Evolutionary conservation across 2,888 invertebrate genomes (phyloP).

Genomic region (Lamproptera curius): DNA sequence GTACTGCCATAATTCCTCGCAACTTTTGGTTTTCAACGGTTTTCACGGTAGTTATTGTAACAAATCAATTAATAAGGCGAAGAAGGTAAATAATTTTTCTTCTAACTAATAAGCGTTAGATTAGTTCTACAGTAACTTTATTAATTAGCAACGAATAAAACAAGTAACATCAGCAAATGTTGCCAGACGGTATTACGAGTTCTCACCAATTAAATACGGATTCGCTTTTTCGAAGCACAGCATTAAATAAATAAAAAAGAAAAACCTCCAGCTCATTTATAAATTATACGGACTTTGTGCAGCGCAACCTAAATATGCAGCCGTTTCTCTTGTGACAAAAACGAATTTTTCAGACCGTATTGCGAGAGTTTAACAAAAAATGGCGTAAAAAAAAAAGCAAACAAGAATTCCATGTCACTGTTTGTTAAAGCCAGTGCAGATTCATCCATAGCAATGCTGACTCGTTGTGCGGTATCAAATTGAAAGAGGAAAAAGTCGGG

Average conservation of each 20-base stretch:
- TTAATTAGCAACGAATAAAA: too few relatives aligned
- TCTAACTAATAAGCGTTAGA: too few relatives aligned
- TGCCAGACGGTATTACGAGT: neutral
- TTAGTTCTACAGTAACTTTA: too few relatives aligned
- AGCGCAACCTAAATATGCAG: constrained; percentile 18
- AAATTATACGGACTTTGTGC: constrained; percentile 13
- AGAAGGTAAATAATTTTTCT: too few relatives aligned
- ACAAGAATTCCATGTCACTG: constrained; percentile 15
- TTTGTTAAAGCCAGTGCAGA: constrained; percentile 14
- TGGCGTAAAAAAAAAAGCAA: constrained; percentile 6
- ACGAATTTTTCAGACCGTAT: constrained; percentile 19
- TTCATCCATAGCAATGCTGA: constrained; percentile 9
- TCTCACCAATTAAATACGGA: neutral
- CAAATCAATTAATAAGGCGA: too few relatives aligned
- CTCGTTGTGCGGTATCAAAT: constrained; percentile 15
- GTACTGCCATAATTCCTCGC: too few relatives aligned
- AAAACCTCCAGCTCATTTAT: constrained; percentile 13
- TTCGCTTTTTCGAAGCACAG: too few relatives aligned
- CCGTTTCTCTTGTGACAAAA: constrained; percentile 12
- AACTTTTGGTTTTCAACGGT: too few relatives aligned
- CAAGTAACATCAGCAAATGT: neutral
- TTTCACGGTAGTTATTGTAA: too few relatives aligned
- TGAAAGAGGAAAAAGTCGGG: neutral
- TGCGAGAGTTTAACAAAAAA: constrained; percentile 13
- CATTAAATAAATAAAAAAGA: too few relatives aligned